phyloP scores from a whole-genome alignment of 2,888 invertebrate genomes.

The Endotricha flammealis region DNA sequence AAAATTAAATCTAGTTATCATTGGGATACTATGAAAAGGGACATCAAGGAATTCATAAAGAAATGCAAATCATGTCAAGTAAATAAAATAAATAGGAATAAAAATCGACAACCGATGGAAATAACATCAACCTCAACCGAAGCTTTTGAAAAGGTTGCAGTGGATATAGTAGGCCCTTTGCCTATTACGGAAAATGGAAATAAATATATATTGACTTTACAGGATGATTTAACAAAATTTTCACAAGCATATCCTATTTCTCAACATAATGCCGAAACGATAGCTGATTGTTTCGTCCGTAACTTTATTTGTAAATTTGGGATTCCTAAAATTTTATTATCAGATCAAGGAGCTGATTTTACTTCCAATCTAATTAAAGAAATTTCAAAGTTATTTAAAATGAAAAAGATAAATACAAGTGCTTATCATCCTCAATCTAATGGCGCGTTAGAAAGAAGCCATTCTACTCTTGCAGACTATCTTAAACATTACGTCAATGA shows the following conservation, averaged over 20 bases:
- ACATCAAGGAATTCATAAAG: slow-evolving; percentile 31
- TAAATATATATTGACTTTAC: slow-evolving; percentile 11
- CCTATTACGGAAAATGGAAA: slow-evolving; percentile 10
- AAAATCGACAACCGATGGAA: slow-evolving; percentile 27
- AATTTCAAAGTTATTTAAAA: slow-evolving; percentile 30
- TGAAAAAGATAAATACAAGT: slow-evolving; percentile 27
- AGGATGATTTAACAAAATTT: slow-evolving; percentile 30
- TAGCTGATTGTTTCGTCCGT: slow-evolving; percentile 27
- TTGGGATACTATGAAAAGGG: slow-evolving; percentile 34
- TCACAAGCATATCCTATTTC: slow-evolving; percentile 25
- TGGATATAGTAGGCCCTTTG: slow-evolving; percentile 33
- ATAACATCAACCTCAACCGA: slow-evolving; percentile 29
- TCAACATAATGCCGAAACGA: slow-evolving; percentile 31
- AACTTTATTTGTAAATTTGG: slow-evolving; percentile 34
- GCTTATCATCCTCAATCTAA: slow-evolving; percentile 37
- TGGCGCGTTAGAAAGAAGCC: slow-evolving; percentile 32
- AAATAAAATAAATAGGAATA: slow-evolving; percentile 15
- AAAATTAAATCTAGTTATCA: slow-evolving; percentile 26
- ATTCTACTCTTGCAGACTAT: slow-evolving; percentile 34
- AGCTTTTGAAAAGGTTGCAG: slow-evolving; percentile 29
- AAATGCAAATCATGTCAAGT: slow-evolving; percentile 30
- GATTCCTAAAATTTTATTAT: slow-evolving; percentile 33
- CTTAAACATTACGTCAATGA: slow-evolving; percentile 36
- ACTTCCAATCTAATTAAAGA: slow-evolving; percentile 34
- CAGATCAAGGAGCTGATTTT: slow-evolving; percentile 45